A percentile compares a stretch with the other conserved stretches of the same genome.
These are phyloP conservation scores for Leuciscus idus DNA, from an alignment of 2,113 vertebrate species.

Conservation along the genomic window DNA sequence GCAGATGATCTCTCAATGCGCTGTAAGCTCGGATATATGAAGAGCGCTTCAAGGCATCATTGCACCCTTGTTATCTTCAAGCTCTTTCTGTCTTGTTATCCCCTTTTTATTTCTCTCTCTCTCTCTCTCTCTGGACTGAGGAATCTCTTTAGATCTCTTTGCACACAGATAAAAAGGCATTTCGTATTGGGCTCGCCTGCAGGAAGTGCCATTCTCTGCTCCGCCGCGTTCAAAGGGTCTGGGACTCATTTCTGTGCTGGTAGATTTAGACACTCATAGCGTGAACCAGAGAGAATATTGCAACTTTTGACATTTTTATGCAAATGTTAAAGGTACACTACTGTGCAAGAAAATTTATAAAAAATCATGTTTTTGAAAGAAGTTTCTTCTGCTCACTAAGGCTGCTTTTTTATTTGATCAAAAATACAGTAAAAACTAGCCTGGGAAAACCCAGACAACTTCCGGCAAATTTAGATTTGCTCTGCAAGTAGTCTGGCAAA, in stretches of 20 bases:
- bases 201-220: background rate
- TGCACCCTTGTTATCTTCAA: slow-evolving; percentile 40
- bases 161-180: slow-evolving; percentile 24
- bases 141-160: slow-evolving; percentile 43
- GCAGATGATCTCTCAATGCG: background rate
- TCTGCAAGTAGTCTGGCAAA: too few species aligned
- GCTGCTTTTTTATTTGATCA: background rate
- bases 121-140: slow-evolving; percentile 40
- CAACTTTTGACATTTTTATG: background rate
- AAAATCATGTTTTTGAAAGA: background rate
- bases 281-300: background rate
- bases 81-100: slow-evolving; percentile 31
- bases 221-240: background rate
- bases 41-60: background rate
- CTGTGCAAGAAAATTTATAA: background rate
- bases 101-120: slow-evolving; percentile 19
- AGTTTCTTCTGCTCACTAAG: background rate
- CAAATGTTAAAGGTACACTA: background rate
- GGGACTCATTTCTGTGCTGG: background rate
- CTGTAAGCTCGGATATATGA: background rate
- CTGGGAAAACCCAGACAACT: too few species aligned
- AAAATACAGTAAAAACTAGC: background rate
- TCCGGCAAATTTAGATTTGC: too few species aligned
- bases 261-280: background rate
- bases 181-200: background rate